Evolutionary conservation across 2,888 invertebrate species (phyloP).

Genomic region (Rhabditoides inermis): DNA sequence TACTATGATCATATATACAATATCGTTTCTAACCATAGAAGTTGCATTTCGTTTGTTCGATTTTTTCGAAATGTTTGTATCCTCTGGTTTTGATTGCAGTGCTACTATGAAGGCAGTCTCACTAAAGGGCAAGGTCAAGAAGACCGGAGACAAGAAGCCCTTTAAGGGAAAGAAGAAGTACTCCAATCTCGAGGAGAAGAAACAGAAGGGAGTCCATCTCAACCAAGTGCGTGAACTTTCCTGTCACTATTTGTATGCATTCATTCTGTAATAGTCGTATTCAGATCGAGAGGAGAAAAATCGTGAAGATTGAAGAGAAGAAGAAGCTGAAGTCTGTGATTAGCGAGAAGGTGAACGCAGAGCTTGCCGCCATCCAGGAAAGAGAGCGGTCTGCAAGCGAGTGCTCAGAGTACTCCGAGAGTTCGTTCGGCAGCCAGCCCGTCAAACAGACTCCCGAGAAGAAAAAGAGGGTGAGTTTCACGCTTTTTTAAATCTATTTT

Average conservation of each 20-base stretch:
- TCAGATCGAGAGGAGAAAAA: no score
- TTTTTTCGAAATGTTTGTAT: no score
- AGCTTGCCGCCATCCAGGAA: conserved; percentile 10
- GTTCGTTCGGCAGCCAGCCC: conserved; percentile 33
- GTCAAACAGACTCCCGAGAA: conserved; percentile 21
- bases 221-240: no score
- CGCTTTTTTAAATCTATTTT: neutral
- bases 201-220: conserved; percentile 25
- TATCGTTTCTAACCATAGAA: no score
- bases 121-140: conserved; percentile 28
- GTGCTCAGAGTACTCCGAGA: conserved; percentile 20
- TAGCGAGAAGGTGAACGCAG: conserved; percentile 20
- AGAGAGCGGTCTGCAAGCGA: neutral
- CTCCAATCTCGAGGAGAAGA: conserved; percentile 9
- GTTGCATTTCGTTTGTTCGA: no score
- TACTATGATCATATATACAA: neutral
- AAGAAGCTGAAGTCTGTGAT: conserved; percentile 16
- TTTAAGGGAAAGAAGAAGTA: conserved; percentile 11
- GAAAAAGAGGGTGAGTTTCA: conserved; percentile 19
- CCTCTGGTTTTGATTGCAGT: no score
- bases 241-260: no score
- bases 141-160: conserved; percentile 29
- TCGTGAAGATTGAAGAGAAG: conserved; percentile 26
- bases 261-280: no score
- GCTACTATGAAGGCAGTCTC: no score